Percentiles rank a stretch among this genome's conserved stretches.
Evolutionary conservation across 2,113 vertebrate species (phyloP).

Genomic region (Acanthochromis polyacanthus): DNA sequence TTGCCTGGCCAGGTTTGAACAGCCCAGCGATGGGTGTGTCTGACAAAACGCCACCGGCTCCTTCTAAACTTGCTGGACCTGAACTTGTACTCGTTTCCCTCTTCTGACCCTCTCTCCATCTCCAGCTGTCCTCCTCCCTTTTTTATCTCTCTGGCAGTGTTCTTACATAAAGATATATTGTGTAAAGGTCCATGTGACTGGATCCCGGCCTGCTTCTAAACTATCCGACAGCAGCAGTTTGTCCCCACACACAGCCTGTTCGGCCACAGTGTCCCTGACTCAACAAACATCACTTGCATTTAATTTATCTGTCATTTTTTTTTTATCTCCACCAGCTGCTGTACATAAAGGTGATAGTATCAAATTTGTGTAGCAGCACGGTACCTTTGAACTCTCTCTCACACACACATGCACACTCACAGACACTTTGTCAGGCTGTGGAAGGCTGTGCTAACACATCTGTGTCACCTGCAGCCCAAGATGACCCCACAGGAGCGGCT

Average conservation of each 20-base stretch:
- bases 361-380: conserved; percentile 7
- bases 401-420: conserved; percentile 9
- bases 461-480: conserved; percentile 89
- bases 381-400: conserved; percentile 15
- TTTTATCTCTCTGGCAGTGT: conserved; percentile 31
- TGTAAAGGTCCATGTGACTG: conserved; percentile 34
- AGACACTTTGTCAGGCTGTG: conserved; percentile 15
- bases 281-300: conserved; percentile 32
- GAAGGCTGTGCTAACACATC: conserved; percentile 63
- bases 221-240: conserved; percentile 24
- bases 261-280: conserved; percentile 18
- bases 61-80: conserved; percentile 58
- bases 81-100: conserved; percentile 57
- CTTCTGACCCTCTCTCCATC: conserved; percentile 21
- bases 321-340: conserved; percentile 34
- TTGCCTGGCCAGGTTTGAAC: conserved; percentile 78
- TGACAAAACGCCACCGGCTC: conserved; percentile 48
- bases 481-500: conserved; percentile 94
- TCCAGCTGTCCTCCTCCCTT: conserved; percentile 16
- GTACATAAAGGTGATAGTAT: conserved; percentile 42
- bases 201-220: conserved; percentile 33
- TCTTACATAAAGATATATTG: conserved; percentile 18
- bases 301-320: conserved; percentile 32
- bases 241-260: background rate
- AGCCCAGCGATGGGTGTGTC: conserved; percentile 66